Evolutionary conservation across 2,888 invertebrate species (phyloP), one percentile per base, ranked within the genome.

Genomic region (Saturnia pavonia): DNA sequence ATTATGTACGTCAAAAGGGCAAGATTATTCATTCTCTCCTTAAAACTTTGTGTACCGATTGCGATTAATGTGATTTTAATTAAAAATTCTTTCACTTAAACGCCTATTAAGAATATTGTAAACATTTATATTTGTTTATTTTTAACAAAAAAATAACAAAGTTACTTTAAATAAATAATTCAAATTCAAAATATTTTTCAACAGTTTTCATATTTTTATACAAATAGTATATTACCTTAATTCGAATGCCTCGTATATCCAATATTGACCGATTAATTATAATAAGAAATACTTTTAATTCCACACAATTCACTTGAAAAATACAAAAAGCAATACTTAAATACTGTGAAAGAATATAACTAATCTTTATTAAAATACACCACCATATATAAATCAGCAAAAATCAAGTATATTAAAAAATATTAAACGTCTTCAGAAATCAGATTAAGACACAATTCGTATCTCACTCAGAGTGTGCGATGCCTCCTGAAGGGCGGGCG

Each of bases 401-500:
- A 54, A 54, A 22, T 11, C 6, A 8, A 22, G 9, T 54, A 54
- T 22, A 9, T 22, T 9, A 54, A 0, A 54, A 11, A 22, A 22
- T 1, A 2, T n/a, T n/a, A 1, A 22, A 54, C 22, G 54, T 54
- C 0, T 22, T 22, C 54, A 11, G 22, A 54, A 54, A 0, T 11
- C 22, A 22, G 22, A 22, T 54, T 22, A 0, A 54, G 25, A 60
- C 8, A 14, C 6, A 14, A 27, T 27, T 60, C 25, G 27, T 60
- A 60, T 60, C 27, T 27, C 57, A 25, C 27, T 27, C 57, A 25
- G 8, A 54, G 27, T 51, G 74, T 67, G 42, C 68, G 72, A 67
- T 27, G 54, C 42, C 42, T 22, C 25, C 19, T 51, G 12, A 42
- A 72, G 72, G 74, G 77, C 77, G 80, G 77, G 74, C 78, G 76